Evolutionary conservation across 2,113 vertebrate species (phyloP).

Genomic region (Clarias batrachus): DNA sequence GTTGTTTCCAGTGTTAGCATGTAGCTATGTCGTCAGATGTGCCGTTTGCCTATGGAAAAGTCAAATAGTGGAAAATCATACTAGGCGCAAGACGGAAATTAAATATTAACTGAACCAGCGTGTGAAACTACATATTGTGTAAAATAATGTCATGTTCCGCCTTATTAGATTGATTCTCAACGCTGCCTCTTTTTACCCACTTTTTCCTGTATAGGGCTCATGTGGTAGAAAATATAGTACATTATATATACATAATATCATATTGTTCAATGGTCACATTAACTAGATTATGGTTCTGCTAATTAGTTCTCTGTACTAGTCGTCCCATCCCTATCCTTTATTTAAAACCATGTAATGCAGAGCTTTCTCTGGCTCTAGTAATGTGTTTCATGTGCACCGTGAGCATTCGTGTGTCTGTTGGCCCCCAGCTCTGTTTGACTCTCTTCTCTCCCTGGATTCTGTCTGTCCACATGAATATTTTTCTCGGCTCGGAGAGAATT

Average conservation of each 20-base stretch:
- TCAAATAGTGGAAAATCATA: not conserved
- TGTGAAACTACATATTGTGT: not conserved
- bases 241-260: not conserved
- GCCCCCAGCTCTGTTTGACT: conserved; percentile 63
- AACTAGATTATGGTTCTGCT: not conserved
- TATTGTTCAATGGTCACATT: not conserved
- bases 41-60: not conserved
- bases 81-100: not conserved
- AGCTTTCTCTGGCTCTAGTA: conserved; percentile 42
- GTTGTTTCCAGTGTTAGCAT: not conserved
- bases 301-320: not conserved
- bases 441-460: conserved; percentile 59
- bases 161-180: not conserved
- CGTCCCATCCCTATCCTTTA: not conserved
- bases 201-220: not conserved
- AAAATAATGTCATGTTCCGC: not conserved
- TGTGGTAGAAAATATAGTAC: not conserved
- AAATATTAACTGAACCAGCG: no score
- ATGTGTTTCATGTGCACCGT: conserved; percentile 47
- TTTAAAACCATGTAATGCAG: not conserved
- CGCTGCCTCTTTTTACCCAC: no score
- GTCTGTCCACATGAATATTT: conserved; percentile 69
- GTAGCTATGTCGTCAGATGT: not conserved
- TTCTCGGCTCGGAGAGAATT: conserved; percentile 72
- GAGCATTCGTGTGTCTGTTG: conserved; percentile 67